Evolutionary conservation across 2,797 vertebrate species (phyloP).

Genomic region (Pseudomugil tenellus): DNA sequence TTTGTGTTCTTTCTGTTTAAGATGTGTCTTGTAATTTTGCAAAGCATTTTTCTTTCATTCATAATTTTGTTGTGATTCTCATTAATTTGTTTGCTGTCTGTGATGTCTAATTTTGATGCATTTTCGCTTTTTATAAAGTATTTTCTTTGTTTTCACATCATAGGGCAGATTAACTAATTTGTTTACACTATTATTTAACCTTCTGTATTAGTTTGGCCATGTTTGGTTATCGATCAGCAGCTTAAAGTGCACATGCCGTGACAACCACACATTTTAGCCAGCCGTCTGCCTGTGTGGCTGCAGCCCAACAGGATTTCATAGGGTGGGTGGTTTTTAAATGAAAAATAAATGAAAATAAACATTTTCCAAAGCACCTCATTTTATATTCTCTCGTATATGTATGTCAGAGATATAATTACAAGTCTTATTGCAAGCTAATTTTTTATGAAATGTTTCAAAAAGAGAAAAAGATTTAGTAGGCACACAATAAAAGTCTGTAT

Average conservation of each 20-base stretch:
- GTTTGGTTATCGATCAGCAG: constrained; percentile 18
- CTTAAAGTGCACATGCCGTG: constrained; percentile 38
- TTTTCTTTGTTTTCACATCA: neutral
- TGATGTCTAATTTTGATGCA: neutral
- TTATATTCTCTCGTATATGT: neutral
- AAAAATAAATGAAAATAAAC: constrained; percentile 11
- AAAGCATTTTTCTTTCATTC: neutral
- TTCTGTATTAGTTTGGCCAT: neutral
- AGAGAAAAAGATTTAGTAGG: neutral
- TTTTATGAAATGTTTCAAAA: neutral
- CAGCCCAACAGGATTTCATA: constrained; percentile 5
- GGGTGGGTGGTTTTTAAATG: constrained; percentile 3
- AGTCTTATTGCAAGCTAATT: neutral
- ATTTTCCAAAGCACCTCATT: constrained; percentile 15
- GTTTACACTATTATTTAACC: neutral
- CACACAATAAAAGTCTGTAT: neutral
- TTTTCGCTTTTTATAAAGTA: neutral
- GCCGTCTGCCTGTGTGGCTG: constrained; percentile 11
- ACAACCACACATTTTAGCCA: constrained; percentile 10
- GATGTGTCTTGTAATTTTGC: neutral
- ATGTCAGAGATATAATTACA: neutral
- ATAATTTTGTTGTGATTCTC: neutral
- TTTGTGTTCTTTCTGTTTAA: neutral
- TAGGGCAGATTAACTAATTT: neutral
- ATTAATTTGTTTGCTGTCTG: neutral